Conservation (phyloP, 2,797 vertebrate species). For the Poecilia gillii region DNA sequence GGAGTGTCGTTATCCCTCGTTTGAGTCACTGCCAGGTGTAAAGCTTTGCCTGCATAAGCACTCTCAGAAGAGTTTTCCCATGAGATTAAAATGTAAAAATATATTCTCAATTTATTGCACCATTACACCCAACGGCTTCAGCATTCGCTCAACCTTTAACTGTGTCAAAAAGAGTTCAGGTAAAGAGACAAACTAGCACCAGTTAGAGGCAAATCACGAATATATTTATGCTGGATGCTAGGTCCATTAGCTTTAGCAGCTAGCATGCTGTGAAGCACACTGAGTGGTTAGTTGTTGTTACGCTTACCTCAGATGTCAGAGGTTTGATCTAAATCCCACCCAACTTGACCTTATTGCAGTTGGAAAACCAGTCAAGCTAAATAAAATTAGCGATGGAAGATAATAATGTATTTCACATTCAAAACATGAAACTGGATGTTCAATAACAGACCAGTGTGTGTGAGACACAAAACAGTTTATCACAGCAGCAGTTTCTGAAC, state of each 20-base stretch:
- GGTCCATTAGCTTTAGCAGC: background rate
- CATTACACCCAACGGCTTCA: background rate
- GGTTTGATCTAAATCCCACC: background rate
- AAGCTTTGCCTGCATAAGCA: background rate
- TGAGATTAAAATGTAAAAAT: background rate
- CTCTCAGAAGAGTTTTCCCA: background rate
- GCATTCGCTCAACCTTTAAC: background rate
- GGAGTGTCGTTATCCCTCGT: slow-evolving; percentile 11
- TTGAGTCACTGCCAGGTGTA: background rate
- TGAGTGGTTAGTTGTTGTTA: background rate
- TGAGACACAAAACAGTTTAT: background rate
- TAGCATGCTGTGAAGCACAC: background rate
- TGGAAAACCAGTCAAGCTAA: background rate
- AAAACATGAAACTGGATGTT: background rate
- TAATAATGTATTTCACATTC: background rate
- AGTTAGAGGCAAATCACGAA: background rate
- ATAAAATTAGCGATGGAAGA: background rate
- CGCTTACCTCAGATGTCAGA: background rate
- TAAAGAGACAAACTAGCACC: background rate
- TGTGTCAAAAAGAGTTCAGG: background rate
- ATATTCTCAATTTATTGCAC: background rate
- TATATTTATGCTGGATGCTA: background rate
- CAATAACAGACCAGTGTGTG: background rate
- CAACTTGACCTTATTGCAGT: background rate
- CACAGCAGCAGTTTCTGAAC: background rate